phyloP scores from a whole-genome alignment of 2,888 invertebrate genomes.

The Spicauda simplicius region DNA sequence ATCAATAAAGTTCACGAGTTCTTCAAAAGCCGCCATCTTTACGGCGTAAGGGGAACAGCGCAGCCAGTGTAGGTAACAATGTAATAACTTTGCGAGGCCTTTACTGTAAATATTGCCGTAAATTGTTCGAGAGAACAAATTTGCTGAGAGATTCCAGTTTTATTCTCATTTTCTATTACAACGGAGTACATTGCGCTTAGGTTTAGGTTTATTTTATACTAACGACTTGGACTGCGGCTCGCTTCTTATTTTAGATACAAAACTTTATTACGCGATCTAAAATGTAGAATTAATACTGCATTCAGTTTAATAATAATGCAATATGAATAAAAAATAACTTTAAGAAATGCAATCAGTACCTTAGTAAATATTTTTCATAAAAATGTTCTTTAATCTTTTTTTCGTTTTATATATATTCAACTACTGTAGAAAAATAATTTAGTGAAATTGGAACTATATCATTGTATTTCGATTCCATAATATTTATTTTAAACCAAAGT shows the following conservation, averaged over 20 bases:
- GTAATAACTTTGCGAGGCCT: conserved; percentile 30
- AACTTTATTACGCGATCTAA: too few relatives aligned
- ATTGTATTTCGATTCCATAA: too few relatives aligned
- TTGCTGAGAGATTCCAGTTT: conserved; percentile 26
- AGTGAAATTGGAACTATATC: too few relatives aligned
- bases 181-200: conserved; percentile 2
- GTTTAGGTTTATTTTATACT: conserved; percentile 3
- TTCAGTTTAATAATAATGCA: too few relatives aligned
- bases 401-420: too few relatives aligned
- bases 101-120: conserved; percentile 34
- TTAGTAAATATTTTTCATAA: too few relatives aligned
- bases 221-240: not conserved
- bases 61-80: conserved; percentile 26
- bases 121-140: conserved; percentile 31
- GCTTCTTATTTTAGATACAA: not conserved
- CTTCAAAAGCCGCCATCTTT: conserved; percentile 14
- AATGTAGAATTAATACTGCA: too few relatives aligned
- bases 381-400: too few relatives aligned
- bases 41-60: conserved; percentile 4
- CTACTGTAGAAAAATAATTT: too few relatives aligned
- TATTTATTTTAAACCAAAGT: too few relatives aligned
- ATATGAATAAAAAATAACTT: too few relatives aligned
- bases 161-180: conserved; percentile 28
- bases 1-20: conserved; percentile 22
- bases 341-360: too few relatives aligned